Base-by-base conservation (phyloP, 2,113 vertebrate genomes). In the Nycticorax nycticorax region DNA sequence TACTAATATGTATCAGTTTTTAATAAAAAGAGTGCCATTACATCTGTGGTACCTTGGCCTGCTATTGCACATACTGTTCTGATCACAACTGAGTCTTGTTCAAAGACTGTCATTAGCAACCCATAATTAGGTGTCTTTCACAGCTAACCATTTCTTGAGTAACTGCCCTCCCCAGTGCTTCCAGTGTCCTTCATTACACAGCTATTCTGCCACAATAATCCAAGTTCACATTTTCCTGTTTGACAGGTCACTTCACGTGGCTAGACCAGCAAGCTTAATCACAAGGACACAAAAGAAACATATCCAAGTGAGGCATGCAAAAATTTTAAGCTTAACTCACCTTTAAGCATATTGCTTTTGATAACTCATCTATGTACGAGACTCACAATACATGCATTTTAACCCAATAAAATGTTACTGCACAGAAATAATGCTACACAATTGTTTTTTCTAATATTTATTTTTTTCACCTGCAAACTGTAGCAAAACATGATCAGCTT, bases 401-500 rank as follows among this genome's bases (percentile, higher is more conserved):
- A 97, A 94, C 95, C 84, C 95, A 96, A 77, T 88, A 64, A 97
- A 95, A 8, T 63, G 78, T 96, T 97, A 96, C 92, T 97, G 95
- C 94, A 98, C 97, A 98, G 92, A 97, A 98, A 98, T 83, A 96
- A 98, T 96, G 97, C 95, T 94, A 98, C 97, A 92, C 94, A 92
- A 55, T 28, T 69, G 41, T 89, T 98, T 98, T 98, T 98, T 98
- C 98, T 98, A 98, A 97, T 98, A 98, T 98, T 98, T 98, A 98
- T 98, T 98, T 98, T 88, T 97, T 98, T 98, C 98, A 98, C 98
- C 98, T 98, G 98, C 98, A 98, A 98, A 98, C 98, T 98, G 98
- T 98, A 98, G 98, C 98, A 98, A 98, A 98, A 98, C 98, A 98
- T 98, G 98, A 98, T 98, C 98, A 98, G 98, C 98, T 98, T 98